These are phyloP conservation scores for Synodontis membranacea DNA, from an alignment of 2,113 vertebrate genomes.

Conservation along the genomic window DNA sequence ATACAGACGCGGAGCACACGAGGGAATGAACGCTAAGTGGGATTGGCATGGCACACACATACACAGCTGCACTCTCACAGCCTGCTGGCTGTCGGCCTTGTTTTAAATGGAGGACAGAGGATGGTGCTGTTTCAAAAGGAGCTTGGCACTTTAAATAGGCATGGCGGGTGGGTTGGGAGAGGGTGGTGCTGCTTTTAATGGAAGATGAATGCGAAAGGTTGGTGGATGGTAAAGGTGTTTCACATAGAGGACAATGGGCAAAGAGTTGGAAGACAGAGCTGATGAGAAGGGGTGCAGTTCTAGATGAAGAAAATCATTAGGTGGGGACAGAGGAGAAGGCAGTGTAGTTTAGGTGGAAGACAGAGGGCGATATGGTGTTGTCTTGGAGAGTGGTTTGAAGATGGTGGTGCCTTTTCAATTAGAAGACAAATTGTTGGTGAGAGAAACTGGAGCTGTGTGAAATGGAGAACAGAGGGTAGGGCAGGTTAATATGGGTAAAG, in stretches of 20 bases:
- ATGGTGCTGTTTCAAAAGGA: background rate
- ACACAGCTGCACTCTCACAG: slow-evolving; percentile 1
- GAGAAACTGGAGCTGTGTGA: background rate
- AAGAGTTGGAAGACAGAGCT: background rate
- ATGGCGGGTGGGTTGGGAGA: background rate
- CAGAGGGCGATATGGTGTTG: background rate
- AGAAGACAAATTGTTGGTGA: background rate
- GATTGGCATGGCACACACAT: slow-evolving; percentile 17
- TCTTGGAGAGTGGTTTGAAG: background rate
- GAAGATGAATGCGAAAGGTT: background rate
- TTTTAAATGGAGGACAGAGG: background rate
- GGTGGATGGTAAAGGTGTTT: background rate
- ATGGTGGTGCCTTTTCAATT: background rate
- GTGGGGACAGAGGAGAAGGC: background rate
- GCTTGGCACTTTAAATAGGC: background rate
- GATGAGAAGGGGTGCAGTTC: background rate
- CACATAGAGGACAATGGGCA: background rate
- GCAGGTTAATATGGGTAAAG: background rate
- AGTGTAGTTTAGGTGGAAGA: background rate
- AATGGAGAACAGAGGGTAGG: background rate
- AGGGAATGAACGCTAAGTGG: slow-evolving; percentile 11
- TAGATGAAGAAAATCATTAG: too few relatives aligned
- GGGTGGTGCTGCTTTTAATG: background rate
- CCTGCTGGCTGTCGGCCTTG: background rate
- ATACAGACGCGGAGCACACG: too few relatives aligned